These are phyloP conservation scores for Thaumatotibia leucotreta DNA, from an alignment of 1,140 invertebrate species.

Conservation along the genomic window DNA sequence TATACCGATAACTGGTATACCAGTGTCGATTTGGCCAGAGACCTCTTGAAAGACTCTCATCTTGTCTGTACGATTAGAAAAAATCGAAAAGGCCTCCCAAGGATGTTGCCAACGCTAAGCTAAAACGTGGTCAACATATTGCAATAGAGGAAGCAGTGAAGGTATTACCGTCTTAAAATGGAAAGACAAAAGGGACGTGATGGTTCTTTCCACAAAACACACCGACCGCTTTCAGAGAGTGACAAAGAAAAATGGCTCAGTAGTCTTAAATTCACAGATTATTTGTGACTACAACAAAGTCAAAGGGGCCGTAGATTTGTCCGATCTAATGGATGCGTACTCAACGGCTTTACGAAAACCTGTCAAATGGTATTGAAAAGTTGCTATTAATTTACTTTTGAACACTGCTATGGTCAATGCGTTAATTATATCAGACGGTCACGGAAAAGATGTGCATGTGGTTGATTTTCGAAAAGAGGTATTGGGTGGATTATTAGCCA, in stretches of 20 bases:
- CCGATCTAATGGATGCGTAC: conserved; percentile 55
- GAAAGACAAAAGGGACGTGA: conserved; percentile 58
- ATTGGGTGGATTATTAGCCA: too few relatives aligned
- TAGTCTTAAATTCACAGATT: conserved; percentile 40
- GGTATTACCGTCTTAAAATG: too few relatives aligned
- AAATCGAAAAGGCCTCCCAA: too few relatives aligned
- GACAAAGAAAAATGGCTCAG: conserved; percentile 21
- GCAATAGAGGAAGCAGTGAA: too few relatives aligned
- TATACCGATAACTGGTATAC: too few relatives aligned
- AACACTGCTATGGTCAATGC: conserved; percentile 50
- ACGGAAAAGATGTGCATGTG: too few relatives aligned
- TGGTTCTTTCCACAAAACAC: conserved; percentile 58
- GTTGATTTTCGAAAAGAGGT: too few relatives aligned
- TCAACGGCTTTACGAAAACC: conserved; percentile 43
- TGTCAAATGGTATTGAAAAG: conserved; percentile 56
- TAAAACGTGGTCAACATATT: too few relatives aligned
- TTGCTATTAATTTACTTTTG: conserved; percentile 44
- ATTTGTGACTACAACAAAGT: conserved; percentile 53
- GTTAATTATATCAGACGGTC: conserved; percentile 10
- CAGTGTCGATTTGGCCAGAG: too few relatives aligned
- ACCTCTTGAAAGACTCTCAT: too few relatives aligned
- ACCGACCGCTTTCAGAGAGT: conserved; percentile 27
- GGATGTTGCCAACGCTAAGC: too few relatives aligned
- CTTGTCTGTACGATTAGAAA: too few relatives aligned
- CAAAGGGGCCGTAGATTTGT: conserved; percentile 51